phyloP scores from a whole-genome alignment of 2,797 vertebrate genomes.

The Babyrousa celebensis region DNA sequence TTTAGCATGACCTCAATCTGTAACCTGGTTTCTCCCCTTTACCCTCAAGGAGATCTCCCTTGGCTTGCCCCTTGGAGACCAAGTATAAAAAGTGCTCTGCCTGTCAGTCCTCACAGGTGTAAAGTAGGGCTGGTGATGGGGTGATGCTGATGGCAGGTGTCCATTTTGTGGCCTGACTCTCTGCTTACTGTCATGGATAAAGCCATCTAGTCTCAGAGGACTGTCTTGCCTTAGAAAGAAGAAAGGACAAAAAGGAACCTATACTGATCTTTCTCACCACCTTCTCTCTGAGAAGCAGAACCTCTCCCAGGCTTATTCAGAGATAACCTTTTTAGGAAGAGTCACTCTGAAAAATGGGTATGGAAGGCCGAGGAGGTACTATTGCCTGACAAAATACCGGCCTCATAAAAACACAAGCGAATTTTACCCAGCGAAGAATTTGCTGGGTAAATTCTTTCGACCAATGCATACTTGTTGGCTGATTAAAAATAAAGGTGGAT shows the following conservation, averaged over 20 bases:
- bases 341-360: neutral
- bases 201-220: neutral
- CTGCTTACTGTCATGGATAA: neutral
- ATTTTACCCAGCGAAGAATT: conserved; percentile 53
- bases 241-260: neutral
- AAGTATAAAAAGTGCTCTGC: neutral
- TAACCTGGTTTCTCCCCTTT: neutral
- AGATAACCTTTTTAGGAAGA: neutral
- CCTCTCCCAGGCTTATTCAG: neutral
- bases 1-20: neutral
- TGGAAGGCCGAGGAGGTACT: neutral
- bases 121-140: neutral
- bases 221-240: neutral
- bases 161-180: neutral
- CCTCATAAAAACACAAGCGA: neutral
- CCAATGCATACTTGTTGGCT: neutral
- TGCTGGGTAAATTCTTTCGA: neutral
- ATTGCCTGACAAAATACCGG: neutral
- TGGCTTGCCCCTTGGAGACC: too few species aligned
- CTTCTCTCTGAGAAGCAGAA: neutral
- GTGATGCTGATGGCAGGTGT: neutral
- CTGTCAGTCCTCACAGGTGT: neutral
- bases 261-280: neutral
- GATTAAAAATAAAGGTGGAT: conserved; percentile 39
- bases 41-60: neutral